Evolutionary conservation across 2,113 vertebrate genomes (phyloP), one percentile per base, ranked within the genome.

Genomic region (Pteruthius melanotis): DNA sequence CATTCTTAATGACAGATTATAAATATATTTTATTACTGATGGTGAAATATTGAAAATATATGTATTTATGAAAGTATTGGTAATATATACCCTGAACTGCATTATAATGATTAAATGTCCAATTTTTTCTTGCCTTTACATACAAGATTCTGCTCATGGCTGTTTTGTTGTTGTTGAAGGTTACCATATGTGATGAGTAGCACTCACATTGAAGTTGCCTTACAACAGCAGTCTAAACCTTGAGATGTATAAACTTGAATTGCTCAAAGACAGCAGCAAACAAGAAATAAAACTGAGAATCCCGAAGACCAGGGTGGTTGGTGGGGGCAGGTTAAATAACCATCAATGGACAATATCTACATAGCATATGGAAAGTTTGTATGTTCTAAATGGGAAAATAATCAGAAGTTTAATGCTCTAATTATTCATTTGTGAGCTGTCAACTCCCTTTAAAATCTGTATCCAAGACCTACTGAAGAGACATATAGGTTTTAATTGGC

Each of bases 11-110:
- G 39, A 40, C 19, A 94, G 53, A 75, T 90, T 83, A 78, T 44
- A 76, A 72, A 90, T 89, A 40, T 89, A 93, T 89, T 94, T 95
- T 89, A 87, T 82, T 89, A 89, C 11, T 75, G 44, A 56, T 63
- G 54, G 24, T 75, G 31, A 87, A 79, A 84, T 85, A 83, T 18
- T 81, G 40, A 71, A 87, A 87, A 52, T 8, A 22, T 13, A 78
- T 4, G n/a, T 93, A 66, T 80, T 89, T 93, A 86, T 83, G 10
- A 56, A 87, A 82, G 27, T n/a, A 19, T 33, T 78, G 44, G 12
- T 94, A 83, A 87, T 78, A 45, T 50, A 69, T 84, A 57, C 16
- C 40, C 10, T 52, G 45, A 70, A 54, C 22, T 63, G 31, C 45
- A 83, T 35, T 78, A 6, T 27, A 47, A 76, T 85, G 74, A 37